These are phyloP conservation scores for Pelecanoides urinatrix DNA, from an alignment of 2,113 vertebrate genomes.

Conservation along the genomic window DNA sequence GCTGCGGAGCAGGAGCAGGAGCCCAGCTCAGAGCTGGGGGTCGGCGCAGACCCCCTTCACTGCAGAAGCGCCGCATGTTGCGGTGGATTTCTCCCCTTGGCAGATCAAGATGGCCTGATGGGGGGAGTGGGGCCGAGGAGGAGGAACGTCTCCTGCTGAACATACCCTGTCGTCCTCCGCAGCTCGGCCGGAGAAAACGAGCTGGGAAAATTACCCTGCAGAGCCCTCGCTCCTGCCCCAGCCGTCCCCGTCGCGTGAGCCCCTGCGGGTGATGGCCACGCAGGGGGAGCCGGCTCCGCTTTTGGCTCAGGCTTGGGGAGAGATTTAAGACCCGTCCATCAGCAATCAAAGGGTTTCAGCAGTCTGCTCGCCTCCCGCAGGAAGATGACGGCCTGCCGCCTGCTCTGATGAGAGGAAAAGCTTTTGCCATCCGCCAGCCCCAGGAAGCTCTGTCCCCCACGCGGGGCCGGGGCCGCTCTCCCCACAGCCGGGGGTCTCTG, in stretches of 20 bases:
- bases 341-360: not conserved
- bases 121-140: not conserved
- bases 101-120: fast-evolving
- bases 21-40: not conserved
- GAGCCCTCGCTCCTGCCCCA: not conserved
- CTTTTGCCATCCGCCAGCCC: not conserved
- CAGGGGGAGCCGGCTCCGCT: not conserved
- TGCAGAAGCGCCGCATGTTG: fast-evolving
- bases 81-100: not conserved
- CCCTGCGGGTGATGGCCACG: not conserved
- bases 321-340: not conserved
- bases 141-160: not conserved
- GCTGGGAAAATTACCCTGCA: not conserved
- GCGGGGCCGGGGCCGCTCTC: not conserved
- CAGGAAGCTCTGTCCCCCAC: not conserved
- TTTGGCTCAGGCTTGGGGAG: not conserved
- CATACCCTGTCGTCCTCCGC: fast-evolving
- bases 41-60: fast-evolving
- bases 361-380: not conserved
- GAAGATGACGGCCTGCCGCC: not conserved
- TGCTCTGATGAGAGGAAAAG: not conserved
- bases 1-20: fast-evolving
- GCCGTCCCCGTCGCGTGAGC: fast-evolving
- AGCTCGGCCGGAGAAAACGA: not conserved
- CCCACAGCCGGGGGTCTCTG: not conserved